phyloP scores from a whole-genome alignment of 1,140 invertebrate species.

The Neotoxoptera formosana region DNA sequence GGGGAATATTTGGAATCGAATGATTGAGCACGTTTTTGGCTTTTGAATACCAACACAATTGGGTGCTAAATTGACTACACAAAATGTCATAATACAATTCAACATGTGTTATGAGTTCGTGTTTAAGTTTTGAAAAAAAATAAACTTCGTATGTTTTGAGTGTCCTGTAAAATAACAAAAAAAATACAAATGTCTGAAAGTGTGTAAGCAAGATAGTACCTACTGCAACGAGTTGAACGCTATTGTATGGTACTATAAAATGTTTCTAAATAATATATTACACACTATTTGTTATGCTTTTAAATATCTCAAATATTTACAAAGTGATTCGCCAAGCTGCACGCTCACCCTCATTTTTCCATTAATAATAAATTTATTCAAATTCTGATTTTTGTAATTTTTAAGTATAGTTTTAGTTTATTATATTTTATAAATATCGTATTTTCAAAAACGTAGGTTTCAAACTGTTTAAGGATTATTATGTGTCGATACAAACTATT shows the following conservation, averaged over 20 bases:
- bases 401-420: too few species aligned
- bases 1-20: not conserved
- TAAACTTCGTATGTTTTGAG: not conserved
- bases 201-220: not conserved
- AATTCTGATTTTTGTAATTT: too few species aligned
- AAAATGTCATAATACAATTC: conserved; percentile 5
- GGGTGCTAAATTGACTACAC: not conserved
- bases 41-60: conserved; percentile 7
- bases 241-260: not conserved
- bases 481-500: too few species aligned
- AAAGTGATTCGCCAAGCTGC: too few species aligned
- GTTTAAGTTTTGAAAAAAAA: not conserved
- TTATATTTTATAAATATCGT: too few species aligned
- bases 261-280: not conserved
- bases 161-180: not conserved
- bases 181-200: not conserved
- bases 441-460: too few species aligned
- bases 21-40: conserved; percentile 1
- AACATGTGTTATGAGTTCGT: conserved; percentile 4
- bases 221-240: not conserved
- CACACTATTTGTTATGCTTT: not conserved
- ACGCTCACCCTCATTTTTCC: too few species aligned
- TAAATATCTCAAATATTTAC: not conserved
- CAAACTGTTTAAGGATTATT: too few species aligned
- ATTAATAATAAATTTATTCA: too few species aligned